Evolutionary conservation across 2,888 invertebrate genomes (phyloP), one percentile per base, ranked within the genome.

Genomic region (Hecatera dysodea): DNA sequence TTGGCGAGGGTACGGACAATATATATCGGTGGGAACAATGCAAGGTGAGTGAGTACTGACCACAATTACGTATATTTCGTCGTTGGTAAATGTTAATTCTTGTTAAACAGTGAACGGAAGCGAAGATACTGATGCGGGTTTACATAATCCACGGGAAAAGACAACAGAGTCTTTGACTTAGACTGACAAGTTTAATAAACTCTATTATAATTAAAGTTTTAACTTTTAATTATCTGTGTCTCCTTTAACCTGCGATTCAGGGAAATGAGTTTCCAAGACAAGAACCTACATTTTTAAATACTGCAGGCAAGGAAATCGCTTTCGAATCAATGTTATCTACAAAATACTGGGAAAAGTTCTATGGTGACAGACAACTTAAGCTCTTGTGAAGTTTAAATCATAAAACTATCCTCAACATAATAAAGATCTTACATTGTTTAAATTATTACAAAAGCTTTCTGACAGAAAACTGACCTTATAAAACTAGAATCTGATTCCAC

Each of bases 41-140:
- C 42, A 55, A 55, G 42, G 72, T 78, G 24, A 24, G 46, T 5
- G 24, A 22, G 50, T 42, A 57, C 27, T 71, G 53, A 60, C 71
- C 55, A 55, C 55, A 33, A 50, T 73, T 19, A 42, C 22, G 22
- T 59, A 36, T 59, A 22, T 44, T 17, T 57, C 36, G 27, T 22
- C 2, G 33, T 48, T 27, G 33, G 22, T 33, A 27, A 42, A 24
- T 42, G 24, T 3, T 42, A 1, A 56, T 55, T 44, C 24, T 44
- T 36, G 17, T 17, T 33, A 22, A 27, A 44, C 36, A 36, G n/a
- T 19, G 11, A 44, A 11, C 12, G 33, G 11, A 44, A 19, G 22
- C 12, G n/a, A 50, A 63, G 61, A 62, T 19, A 44, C 11, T 33
- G 33, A 44, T 29, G 15, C 15, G 48, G 33, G 33, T 4, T n/a